Conservation (phyloP, 92 coral and sea anemone species). For the Chrysogorgia sp. region DNA sequence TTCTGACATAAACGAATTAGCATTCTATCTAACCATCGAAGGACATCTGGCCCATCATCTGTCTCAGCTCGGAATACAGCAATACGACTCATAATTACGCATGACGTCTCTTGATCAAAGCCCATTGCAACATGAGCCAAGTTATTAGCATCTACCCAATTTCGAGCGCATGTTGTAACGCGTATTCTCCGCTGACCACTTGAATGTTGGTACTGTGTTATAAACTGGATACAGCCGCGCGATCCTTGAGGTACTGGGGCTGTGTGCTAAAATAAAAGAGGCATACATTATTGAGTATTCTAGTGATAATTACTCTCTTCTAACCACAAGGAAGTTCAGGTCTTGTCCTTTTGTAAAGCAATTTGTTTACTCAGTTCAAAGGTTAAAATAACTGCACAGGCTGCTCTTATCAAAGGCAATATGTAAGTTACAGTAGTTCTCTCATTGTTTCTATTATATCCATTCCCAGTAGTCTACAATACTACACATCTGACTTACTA, state of each 20-base stretch:
- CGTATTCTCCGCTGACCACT: conserved; percentile 99
- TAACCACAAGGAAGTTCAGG: too few relatives aligned
- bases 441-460: too few relatives aligned
- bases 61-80: conserved; percentile 80
- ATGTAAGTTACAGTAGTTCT: too few relatives aligned
- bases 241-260: conserved; percentile 99
- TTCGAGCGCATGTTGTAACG: conserved; percentile 96
- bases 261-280: conserved; percentile 67
- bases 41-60: conserved; percentile 97
- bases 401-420: too few relatives aligned
- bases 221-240: conserved; percentile 89
- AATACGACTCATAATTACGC: conserved; percentile 68
- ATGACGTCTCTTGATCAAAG: conserved; percentile 90
- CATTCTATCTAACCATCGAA: conserved; percentile 99
- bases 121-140: conserved; percentile 85
- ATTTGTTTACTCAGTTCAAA: too few relatives aligned
- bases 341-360: not conserved
- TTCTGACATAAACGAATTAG: conserved; percentile 96
- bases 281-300: too few relatives aligned
- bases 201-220: conserved; percentile 97
- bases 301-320: too few relatives aligned
- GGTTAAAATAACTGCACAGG: too few relatives aligned
- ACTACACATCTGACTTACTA: too few relatives aligned
- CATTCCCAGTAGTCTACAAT: too few relatives aligned
- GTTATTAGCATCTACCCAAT: conserved; percentile 92